Base-by-base conservation (phyloP, 2,113 vertebrate species). In the Polyodon spathula region DNA sequence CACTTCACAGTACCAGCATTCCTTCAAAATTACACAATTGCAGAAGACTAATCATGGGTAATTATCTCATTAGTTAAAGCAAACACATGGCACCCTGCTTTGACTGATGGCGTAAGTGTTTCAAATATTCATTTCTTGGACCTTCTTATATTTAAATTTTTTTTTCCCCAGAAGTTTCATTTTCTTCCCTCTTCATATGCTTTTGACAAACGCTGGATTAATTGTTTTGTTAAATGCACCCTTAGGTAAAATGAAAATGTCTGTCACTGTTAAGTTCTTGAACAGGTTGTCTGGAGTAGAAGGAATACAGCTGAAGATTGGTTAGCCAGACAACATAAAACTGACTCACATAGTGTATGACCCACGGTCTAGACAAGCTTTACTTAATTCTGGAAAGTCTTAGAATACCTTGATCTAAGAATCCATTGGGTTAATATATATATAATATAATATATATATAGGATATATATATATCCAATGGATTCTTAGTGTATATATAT, bases 41-140 rank as follows among this genome's bases (percentile, higher is more conserved):
- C 61, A 70, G 66, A 73, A 83, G 76, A 83, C 76, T 82, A 79
- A 78, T 69, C 63, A 1, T 59, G 77, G 75, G 81, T 85, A 82
- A 76, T 82, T 86, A 84, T 72, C 79, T 86, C 84, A 84, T 84
- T 87, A 78, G 71, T 81, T 80, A 83, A 81, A 74, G 76, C 83
- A 78, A 84, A 85, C 76, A 86, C 65, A 81, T 78, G 52, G 65
- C 74, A 66, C 63, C 64, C 62, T 67, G 56, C 70, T 54, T 74
- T 12, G 61, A 38, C 67, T 60, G 60, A 54, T 15, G 46, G 63
- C 54, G 60, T 55, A 54, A 54, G 9, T n/a, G 53, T 37, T n/a
- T 42, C 53, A 56, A 56, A 54, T 15, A 42, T 72, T 41, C 37
- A 53, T 42, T 37, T 54, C 41, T 37, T 50, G 8, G 14, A 37